These are phyloP conservation scores for Guaruba guarouba DNA, from an alignment of 2,113 vertebrate species.

Conservation along the genomic window DNA sequence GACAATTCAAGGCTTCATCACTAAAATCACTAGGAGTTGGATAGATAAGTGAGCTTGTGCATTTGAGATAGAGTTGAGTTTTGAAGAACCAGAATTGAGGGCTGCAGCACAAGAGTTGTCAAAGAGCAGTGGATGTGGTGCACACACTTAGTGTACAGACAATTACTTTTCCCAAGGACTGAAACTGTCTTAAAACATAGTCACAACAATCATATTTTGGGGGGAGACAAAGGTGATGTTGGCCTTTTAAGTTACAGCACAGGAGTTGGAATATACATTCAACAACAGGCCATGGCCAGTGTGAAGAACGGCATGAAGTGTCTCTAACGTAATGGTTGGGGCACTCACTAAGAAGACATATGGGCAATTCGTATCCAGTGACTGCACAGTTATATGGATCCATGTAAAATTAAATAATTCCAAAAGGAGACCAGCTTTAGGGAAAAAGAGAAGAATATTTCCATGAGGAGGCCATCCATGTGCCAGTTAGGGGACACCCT, in stretches of 20 bases:
- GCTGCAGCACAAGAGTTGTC: not conserved
- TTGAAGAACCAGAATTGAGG: not conserved
- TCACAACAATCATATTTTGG: not conserved
- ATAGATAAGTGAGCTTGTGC: not conserved
- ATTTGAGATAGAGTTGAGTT: not conserved
- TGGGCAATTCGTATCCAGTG: not conserved
- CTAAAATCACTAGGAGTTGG: not conserved
- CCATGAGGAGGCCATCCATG: not conserved
- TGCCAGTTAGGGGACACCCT: not conserved
- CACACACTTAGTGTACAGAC: not conserved
- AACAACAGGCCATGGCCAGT: fast-evolving
- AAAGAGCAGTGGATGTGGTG: not conserved
- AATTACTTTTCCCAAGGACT: not conserved
- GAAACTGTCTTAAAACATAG: not conserved
- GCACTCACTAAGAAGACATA: not conserved
- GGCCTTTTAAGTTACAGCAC: not conserved
- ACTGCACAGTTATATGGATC: not conserved
- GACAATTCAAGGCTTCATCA: not conserved
- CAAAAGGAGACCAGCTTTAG: not conserved
- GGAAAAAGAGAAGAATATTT: not conserved
- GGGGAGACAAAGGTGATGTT: not conserved
- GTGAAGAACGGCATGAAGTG: fast-evolving
- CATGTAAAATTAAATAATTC: not conserved
- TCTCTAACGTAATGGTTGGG: not conserved
- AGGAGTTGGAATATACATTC: not conserved